phyloP scores from a whole-genome alignment of 2,888 invertebrate species.

The Aspidiotus rigidus region DNA sequence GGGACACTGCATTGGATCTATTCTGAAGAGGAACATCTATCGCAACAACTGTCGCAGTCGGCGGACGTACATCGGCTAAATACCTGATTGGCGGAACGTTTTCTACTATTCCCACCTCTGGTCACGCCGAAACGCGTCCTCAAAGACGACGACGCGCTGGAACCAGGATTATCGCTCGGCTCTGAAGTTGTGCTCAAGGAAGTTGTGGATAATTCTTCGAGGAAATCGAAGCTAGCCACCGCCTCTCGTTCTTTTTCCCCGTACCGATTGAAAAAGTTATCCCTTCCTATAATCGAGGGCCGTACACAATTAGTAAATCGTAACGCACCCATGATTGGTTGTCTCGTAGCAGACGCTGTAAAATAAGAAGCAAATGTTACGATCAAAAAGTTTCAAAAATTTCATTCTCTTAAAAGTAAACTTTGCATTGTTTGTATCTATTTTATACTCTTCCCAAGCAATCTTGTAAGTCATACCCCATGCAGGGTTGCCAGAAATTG shows the following conservation, averaged over 20 bases:
- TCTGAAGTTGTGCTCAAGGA: conserved; percentile 40
- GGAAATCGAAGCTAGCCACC: conserved; percentile 69
- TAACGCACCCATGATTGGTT: conserved; percentile 41
- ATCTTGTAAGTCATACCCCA: no score
- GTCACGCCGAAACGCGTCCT: not conserved
- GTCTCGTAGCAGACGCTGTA: conserved; percentile 42
- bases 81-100: not conserved
- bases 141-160: conserved; percentile 9
- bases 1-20: not conserved
- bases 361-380: not conserved
- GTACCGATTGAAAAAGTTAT: conserved; percentile 67
- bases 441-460: no score
- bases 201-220: conserved; percentile 54
- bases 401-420: not conserved
- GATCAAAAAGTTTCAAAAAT: conserved; percentile 12
- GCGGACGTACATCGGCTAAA: not conserved
- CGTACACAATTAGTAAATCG: conserved; percentile 43
- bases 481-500: no score
- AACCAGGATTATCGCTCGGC: conserved; percentile 22
- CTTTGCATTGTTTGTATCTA: no score
- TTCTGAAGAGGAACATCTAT: conserved; percentile 20
- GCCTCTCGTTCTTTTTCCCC: conserved; percentile 68
- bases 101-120: not conserved
- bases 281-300: conserved; percentile 65
- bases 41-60: conserved; percentile 27